These are phyloP conservation scores for Pygoscelis antarcticus DNA, from an alignment of 2,113 vertebrate genomes.

Conservation along the genomic window DNA sequence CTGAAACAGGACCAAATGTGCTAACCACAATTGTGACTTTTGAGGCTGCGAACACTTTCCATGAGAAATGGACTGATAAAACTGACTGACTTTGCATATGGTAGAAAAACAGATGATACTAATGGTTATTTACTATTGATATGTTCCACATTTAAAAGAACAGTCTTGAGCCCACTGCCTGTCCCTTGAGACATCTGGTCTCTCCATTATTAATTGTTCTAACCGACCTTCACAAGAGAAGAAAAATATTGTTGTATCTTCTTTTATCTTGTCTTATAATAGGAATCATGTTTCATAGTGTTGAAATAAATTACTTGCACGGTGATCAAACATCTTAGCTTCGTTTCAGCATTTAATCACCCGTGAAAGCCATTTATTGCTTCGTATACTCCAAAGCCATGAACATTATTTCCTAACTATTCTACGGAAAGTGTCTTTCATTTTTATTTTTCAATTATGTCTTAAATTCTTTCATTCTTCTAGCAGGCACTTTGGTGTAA, in stretches of 20 bases:
- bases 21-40: not conserved
- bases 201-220: slow-evolving; percentile 49
- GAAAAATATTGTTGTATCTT: slow-evolving; percentile 63
- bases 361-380: slow-evolving; percentile 56
- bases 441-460: slow-evolving; percentile 57
- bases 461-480: slow-evolving; percentile 1
- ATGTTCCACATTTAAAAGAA: slow-evolving; percentile 15
- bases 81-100: slow-evolving; percentile 22
- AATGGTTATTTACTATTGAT: slow-evolving; percentile 20
- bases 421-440: slow-evolving; percentile 41
- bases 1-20: slow-evolving; percentile 25
- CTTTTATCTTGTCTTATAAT: slow-evolving; percentile 65
- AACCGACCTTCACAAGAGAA: slow-evolving; percentile 17
- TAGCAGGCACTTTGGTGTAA: not conserved
- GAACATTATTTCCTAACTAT: slow-evolving; percentile 49
- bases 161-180: not conserved
- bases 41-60: not conserved
- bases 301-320: slow-evolving; percentile 63
- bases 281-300: slow-evolving; percentile 58
- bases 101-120: not conserved
- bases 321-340: slow-evolving; percentile 61
- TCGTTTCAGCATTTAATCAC: slow-evolving; percentile 65
- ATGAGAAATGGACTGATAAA: slow-evolving; percentile 13
- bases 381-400: slow-evolving; percentile 47
- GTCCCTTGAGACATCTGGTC: slow-evolving; percentile 24